phyloP scores from a whole-genome alignment of 2,888 invertebrate genomes.

The Lasius fuliginosus region DNA sequence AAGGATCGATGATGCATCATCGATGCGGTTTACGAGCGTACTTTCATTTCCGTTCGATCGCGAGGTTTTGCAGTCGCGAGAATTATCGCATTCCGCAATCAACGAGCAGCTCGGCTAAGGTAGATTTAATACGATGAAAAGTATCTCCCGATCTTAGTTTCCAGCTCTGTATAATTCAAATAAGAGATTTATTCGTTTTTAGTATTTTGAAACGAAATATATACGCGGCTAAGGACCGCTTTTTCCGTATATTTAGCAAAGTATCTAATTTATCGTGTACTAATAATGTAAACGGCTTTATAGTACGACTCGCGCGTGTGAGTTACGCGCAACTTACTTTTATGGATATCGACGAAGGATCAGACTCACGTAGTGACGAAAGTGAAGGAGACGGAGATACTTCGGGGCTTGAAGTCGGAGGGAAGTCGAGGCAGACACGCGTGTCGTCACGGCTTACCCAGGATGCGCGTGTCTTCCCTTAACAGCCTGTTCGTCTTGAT shows the following conservation, averaged over 20 bases:
- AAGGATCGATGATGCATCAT: constrained; percentile 32
- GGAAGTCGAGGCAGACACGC: constrained; percentile 70
- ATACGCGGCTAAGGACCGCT: background rate
- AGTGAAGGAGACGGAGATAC: constrained; percentile 34
- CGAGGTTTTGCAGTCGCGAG: background rate
- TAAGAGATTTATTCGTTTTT: too few species aligned
- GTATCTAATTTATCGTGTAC: background rate
- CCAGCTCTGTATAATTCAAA: background rate
- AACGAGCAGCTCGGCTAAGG: background rate
- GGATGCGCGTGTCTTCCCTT: constrained; percentile 85
- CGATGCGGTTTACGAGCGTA: constrained; percentile 11
- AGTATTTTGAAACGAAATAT: background rate
- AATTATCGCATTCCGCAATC: constrained; percentile 4
- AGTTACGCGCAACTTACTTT: constrained; percentile 58
- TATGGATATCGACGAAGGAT: constrained; percentile 47
- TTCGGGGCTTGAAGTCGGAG: background rate
- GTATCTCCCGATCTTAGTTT: background rate
- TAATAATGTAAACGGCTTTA: background rate
- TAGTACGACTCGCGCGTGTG: constrained; percentile 44
- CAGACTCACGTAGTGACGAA: constrained; percentile 48
- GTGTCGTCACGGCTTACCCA: constrained; percentile 84
- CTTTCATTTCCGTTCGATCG: background rate
- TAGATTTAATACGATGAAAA: background rate
- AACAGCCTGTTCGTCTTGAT: constrained; percentile 67
- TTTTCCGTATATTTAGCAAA: background rate